Evolutionary conservation across 2,113 vertebrate genomes (phyloP).

Genomic region (Rutilus rutilus): DNA sequence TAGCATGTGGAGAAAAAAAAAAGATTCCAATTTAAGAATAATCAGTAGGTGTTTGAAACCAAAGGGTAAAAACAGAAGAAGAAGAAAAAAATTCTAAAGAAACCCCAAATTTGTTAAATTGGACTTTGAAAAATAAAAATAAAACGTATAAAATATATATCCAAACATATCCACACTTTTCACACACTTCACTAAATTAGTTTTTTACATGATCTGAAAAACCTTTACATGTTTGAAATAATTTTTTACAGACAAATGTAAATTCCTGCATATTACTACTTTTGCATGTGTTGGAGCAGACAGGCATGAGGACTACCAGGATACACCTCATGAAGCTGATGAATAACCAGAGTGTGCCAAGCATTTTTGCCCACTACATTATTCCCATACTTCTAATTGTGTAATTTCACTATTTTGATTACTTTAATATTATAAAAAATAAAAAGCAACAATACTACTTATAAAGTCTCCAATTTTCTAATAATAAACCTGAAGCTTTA

Average conservation of each 20-base stretch:
- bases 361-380: background rate
- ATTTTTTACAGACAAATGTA: background rate
- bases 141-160: background rate
- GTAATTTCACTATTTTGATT: background rate
- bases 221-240: background rate
- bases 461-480: background rate
- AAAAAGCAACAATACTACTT: background rate
- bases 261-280: background rate
- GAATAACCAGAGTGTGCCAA: background rate
- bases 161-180: background rate
- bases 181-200: background rate
- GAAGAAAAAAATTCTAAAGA: too few species aligned
- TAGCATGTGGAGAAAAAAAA: background rate
- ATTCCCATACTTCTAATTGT: background rate
- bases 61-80: too few species aligned
- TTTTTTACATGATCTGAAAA: background rate
- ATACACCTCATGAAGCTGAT: background rate
- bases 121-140: background rate
- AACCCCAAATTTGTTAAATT: background rate
- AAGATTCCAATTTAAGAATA: background rate
- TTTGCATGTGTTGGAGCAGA: background rate
- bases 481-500: background rate
- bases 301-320: background rate
- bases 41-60: background rate
- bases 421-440: background rate